phyloP scores from a whole-genome alignment of 1,140 invertebrate genomes.

The Forficula auricularia region DNA sequence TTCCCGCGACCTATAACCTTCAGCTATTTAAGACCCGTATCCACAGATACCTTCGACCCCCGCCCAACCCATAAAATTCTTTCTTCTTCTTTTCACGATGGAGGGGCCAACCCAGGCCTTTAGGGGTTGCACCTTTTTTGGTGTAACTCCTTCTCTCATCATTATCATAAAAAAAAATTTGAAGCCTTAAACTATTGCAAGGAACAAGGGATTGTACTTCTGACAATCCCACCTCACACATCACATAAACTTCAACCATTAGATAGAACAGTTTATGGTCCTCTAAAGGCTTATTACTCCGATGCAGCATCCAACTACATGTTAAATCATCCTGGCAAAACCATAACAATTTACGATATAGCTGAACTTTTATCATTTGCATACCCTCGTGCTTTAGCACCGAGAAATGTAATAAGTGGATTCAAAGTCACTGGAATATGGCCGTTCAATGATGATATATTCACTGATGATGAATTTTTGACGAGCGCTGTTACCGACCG shows the following conservation, averaged over 20 bases:
- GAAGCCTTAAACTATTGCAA: slow-evolving; percentile 18
- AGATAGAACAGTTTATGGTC: slow-evolving; percentile 17
- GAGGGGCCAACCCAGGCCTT: no score
- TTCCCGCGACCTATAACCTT: no score
- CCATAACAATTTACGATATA: slow-evolving; percentile 2
- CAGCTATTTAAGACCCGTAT: no score
- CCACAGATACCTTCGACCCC: no score
- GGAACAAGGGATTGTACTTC: slow-evolving; percentile 19
- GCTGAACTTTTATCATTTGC: no score
- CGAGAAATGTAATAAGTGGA: slow-evolving; percentile 8
- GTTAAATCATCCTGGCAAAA: slow-evolving; percentile 12
- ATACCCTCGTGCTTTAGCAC: not conserved
- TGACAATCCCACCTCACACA: slow-evolving; percentile 26
- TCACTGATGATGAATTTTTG: not conserved
- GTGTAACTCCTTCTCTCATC: no score
- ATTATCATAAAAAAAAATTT: no score
- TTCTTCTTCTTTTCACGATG: no score
- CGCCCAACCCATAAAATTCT: no score
- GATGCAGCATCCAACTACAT: slow-evolving; percentile 12
- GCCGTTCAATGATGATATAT: slow-evolving; percentile 19
- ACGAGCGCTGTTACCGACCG: not conserved
- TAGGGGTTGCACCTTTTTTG: no score
- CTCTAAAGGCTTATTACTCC: slow-evolving; percentile 17
- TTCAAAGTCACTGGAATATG: slow-evolving; percentile 21
- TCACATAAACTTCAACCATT: slow-evolving; percentile 24